These are phyloP conservation scores for Uropsilus gracilis DNA, from an alignment of 2,113 vertebrate species.

Conservation along the genomic window DNA sequence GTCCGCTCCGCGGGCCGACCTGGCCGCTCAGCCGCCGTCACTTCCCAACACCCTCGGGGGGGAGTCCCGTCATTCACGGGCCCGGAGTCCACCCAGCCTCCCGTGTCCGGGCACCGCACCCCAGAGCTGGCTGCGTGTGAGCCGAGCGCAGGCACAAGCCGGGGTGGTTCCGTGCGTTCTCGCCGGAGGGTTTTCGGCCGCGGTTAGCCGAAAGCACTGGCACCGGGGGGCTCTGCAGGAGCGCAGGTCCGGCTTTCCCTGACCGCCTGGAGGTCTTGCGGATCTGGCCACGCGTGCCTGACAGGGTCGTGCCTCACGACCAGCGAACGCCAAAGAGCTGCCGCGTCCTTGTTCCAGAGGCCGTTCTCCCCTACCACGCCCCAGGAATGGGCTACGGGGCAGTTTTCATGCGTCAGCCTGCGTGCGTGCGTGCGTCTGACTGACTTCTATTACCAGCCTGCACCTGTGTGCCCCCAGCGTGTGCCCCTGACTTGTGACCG, in stretches of 20 bases:
- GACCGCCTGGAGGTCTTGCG: neutral
- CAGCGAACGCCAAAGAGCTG: neutral
- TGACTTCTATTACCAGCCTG: conserved; percentile 14
- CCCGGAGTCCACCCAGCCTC: too few relatives aligned
- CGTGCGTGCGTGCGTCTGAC: neutral
- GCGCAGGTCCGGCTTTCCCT: neutral
- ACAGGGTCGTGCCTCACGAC: neutral
- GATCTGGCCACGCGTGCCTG: neutral
- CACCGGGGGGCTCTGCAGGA: too few relatives aligned
- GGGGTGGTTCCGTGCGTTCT: too few relatives aligned
- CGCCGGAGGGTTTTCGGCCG: too few relatives aligned
- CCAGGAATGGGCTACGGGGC: neutral
- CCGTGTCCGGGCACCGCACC: too few relatives aligned
- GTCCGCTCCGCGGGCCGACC: too few relatives aligned
- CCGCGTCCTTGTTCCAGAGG: neutral
- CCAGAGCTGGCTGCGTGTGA: too few relatives aligned
- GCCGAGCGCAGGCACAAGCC: too few relatives aligned
- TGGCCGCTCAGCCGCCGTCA: too few relatives aligned
- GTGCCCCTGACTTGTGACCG: neutral
- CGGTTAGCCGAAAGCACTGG: too few relatives aligned
- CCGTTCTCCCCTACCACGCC: neutral
- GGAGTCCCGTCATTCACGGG: too few relatives aligned
- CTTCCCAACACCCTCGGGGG: too few relatives aligned
- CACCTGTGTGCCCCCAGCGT: neutral
- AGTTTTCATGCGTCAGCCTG: neutral